Evolutionary conservation across 2,888 invertebrate genomes (phyloP), one percentile per base, ranked within the genome.

Genomic region (Meteorus colon): DNA sequence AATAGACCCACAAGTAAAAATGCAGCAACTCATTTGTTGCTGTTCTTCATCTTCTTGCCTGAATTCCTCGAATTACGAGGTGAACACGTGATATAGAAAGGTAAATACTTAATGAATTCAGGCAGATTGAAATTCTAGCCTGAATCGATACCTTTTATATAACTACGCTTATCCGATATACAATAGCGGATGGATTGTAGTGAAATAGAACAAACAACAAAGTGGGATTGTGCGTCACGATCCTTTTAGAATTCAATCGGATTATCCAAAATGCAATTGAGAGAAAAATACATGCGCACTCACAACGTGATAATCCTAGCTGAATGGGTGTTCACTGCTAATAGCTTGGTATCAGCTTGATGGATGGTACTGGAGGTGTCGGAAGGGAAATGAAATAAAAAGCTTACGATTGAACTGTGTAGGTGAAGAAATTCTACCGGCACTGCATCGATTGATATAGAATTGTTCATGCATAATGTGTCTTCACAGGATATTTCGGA

Each of bases 161-260:
- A 5, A 12, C 41, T 16, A 37, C 16, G 60, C 34, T 29, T 31
- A 37, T 63, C 34, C 3, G 31, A 16, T 60, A 24, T 31, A 31
- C n/a, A 31, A 12, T 16, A 19, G 2, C n/a, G 19, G 12, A 65
- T 37, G 34, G 37, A 41, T 63, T 2, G 63, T 65, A 41, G 37
- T 34, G 12, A 41, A 8, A 24, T 65, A 14, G 16, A 48, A 45
- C 27, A 75, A 74, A 74, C 68, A 74, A 48, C 59, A 24, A 12
- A 27, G 29, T n/a, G 8, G 45, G 55, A 70, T 75, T 70, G 59
- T 34, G 29, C 34, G 51, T 75, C 48, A 59, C 74, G 51, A 70
- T 60, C 63, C 65, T 70, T 75, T 75, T 65, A 70, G 70, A 70
- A 70, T 66, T 75, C 75, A n/a, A 65, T 70, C 59, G 75, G 75